A percentile compares a stretch with the other conserved stretches of the same genome.
Conservation (phyloP, 2,888 invertebrate genomes). For the Meiosimyza platycephala region DNA sequence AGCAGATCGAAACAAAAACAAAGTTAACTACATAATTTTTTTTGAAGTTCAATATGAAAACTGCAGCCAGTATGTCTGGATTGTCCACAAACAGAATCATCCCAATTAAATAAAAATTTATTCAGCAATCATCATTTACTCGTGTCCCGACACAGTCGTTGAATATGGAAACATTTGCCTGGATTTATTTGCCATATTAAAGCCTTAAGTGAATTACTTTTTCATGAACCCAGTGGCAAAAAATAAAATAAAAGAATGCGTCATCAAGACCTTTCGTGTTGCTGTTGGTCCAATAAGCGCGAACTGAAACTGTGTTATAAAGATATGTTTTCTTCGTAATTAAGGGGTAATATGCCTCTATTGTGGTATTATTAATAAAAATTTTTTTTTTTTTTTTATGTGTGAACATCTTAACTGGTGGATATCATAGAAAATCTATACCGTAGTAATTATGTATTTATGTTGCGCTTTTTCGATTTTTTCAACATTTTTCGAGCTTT, state of each 20-base stretch:
- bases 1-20: no score
- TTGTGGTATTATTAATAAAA: no score
- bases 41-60: neutral
- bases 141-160: neutral
- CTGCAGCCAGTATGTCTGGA: constrained; percentile 39
- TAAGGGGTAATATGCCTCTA: no score
- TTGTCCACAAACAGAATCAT: constrained; percentile 49
- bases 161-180: constrained; percentile 15
- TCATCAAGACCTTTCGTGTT: constrained; percentile 56
- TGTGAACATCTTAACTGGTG: no score
- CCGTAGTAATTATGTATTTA: no score
- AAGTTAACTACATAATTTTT: no score
- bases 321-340: no score
- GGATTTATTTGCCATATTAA: constrained; percentile 62
- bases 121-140: constrained; percentile 26
- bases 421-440: no score
- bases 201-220: constrained; percentile 63
- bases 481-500: no score
- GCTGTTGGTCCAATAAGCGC: constrained; percentile 41
- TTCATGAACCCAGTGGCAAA: constrained; percentile 15
- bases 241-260: constrained; percentile 47
- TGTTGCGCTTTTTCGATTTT: no score
- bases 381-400: no score
- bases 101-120: constrained; percentile 58
- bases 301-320: no score